These are phyloP conservation scores for Sympetrum striolatum DNA, from an alignment of 2,888 invertebrate species.

Conservation along the genomic window DNA sequence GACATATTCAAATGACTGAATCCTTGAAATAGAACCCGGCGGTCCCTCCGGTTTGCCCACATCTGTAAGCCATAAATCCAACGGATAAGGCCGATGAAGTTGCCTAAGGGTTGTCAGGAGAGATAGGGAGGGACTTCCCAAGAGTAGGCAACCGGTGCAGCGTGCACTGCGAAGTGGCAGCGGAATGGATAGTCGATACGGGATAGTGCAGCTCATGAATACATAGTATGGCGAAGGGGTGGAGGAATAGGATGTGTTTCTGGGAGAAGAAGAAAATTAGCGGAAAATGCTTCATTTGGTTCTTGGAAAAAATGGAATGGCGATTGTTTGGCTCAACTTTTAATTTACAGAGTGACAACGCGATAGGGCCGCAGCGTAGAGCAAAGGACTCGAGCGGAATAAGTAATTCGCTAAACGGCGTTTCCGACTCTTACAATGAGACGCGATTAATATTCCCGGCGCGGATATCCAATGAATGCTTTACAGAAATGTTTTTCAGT, in stretches of 20 bases:
- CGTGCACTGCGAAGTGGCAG: constrained; percentile 9
- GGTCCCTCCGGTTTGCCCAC: constrained; percentile 26
- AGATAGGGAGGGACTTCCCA: constrained; percentile 15
- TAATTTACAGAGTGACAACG: background rate
- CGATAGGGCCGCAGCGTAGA: background rate
- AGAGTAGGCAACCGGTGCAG: constrained; percentile 31
- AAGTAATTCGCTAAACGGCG: background rate
- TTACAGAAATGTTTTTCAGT: no score
- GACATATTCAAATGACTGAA: constrained; percentile 28
- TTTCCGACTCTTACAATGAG: background rate
- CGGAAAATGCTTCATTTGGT: background rate
- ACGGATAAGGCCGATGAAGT: constrained; percentile 37
- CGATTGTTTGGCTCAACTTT: background rate
- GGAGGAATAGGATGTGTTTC: background rate
- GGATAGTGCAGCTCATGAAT: constrained; percentile 8
- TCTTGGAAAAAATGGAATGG: background rate
- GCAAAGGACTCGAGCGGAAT: background rate
- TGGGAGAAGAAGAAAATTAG: background rate
- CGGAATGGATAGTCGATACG: constrained; percentile 17
- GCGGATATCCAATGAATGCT: no score
- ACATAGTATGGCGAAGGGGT: background rate
- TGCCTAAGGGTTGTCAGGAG: constrained; percentile 25
- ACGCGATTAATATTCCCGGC: no score
- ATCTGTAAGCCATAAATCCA: constrained; percentile 37
- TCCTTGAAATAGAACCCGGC: constrained; percentile 33